Percentiles rank a stretch among this genome's conserved stretches.
These are phyloP conservation scores for Drosophila mojavensis DNA, from an alignment of 1,140 invertebrate species.

Conservation along the genomic window DNA sequence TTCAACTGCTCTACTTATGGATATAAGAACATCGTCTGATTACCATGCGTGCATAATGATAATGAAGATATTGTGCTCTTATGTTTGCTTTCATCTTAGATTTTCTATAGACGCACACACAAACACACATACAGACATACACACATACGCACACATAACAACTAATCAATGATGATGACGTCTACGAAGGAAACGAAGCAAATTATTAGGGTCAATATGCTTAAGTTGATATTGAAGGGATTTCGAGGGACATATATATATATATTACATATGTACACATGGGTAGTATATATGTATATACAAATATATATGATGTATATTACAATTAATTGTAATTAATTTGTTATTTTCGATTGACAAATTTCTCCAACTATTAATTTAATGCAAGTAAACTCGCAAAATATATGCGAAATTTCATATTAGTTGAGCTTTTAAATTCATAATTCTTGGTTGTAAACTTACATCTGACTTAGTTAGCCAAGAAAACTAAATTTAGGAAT, in stretches of 20 bases:
- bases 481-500: too few relatives aligned
- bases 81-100: conserved; percentile 45
- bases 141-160: conserved; percentile 7
- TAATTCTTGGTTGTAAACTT: too few relatives aligned
- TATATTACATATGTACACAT: neutral
- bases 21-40: conserved; percentile 30
- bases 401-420: too few relatives aligned
- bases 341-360: neutral
- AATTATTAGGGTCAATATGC: conserved; percentile 35
- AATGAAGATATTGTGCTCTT: conserved; percentile 36
- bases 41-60: conserved; percentile 46
- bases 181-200: neutral
- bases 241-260: neutral
- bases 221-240: conserved; percentile 24
- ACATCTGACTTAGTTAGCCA: too few relatives aligned
- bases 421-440: too few relatives aligned
- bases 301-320: neutral
- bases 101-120: conserved; percentile 13
- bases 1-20: conserved; percentile 29
- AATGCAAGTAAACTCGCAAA: too few relatives aligned
- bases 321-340: neutral
- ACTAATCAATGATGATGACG: neutral
- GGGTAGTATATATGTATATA: neutral
- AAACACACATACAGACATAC: neutral
- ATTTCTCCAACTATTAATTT: neutral